Percentiles rank a stretch among this genome's conserved stretches.
Conservation (phyloP, 1,140 invertebrate genomes). For the Bombus waltoni region DNA sequence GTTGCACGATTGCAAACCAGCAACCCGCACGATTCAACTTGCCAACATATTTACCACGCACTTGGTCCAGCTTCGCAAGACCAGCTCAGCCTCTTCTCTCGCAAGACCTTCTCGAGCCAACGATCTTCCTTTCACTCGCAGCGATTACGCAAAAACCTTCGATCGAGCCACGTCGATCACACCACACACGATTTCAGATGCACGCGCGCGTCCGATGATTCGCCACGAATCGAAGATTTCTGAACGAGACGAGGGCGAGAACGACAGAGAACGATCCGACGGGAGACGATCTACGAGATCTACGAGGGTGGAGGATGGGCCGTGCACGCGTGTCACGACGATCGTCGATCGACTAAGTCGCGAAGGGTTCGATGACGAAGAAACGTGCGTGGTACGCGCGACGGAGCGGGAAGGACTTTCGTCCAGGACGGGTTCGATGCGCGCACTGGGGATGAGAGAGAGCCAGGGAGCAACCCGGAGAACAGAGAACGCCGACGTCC, state of each 20-base stretch:
- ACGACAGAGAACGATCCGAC: not conserved
- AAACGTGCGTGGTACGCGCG: constrained; percentile 58
- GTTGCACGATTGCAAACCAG: not conserved
- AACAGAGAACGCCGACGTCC: constrained; percentile 43
- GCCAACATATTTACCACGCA: constrained; percentile 31
- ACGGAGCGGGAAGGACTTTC: constrained; percentile 75
- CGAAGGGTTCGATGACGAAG: not conserved
- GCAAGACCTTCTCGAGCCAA: not conserved
- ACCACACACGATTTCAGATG: constrained; percentile 12
- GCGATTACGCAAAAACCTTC: not conserved
- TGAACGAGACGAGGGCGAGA: not conserved
- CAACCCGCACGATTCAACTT: not conserved
- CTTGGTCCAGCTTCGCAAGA: not conserved
- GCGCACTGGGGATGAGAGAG: constrained; percentile 77
- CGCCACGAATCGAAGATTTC: not conserved
- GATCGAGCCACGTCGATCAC: constrained; percentile 28
- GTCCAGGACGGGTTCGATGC: constrained; percentile 80
- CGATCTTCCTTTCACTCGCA: not conserved
- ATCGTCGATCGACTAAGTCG: not conserved
- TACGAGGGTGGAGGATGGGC: constrained; percentile 1
- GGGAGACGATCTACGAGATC: not conserved
- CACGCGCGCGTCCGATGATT: constrained; percentile 1
- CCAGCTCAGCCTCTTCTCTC: not conserved
- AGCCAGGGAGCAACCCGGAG: constrained; percentile 65
- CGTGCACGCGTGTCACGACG: constrained; percentile 15